Evolutionary conservation across 37 sponge, comb jelly and placozoan genomes (phyloP), one percentile per base, ranked within the genome.

Genomic region (Aplysina aerophoba): DNA sequence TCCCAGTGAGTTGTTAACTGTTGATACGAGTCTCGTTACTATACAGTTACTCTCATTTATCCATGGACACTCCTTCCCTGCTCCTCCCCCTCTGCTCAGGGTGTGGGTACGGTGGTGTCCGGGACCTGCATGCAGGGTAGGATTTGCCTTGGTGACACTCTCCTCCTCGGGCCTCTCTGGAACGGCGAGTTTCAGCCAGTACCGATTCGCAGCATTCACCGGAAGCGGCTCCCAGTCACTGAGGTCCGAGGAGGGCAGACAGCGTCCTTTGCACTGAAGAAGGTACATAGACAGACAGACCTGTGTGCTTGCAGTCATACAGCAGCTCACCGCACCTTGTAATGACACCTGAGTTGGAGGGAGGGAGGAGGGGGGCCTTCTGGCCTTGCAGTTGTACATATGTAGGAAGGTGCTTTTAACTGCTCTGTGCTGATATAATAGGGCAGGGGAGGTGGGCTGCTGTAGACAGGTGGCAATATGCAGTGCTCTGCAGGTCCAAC

Each of bases 191-290:
- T 98, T 87, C 56, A 92, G 16, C 93, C 96, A 24, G 88, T 96
- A 31, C 44, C 89, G 21, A 90, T 98, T 80, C 72, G 92, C 31
- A 89, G 95, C 59, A 94, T 98, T 41, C 99, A 98, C 58, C 84
- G 99, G 81, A 98, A 98, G 87, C 92, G 99, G 75, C 81, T 98
- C 21, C 96, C 99, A 0, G 99, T 98, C 40, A 81, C 77, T 74
- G 91, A 92, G 79, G 97, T 96, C 67, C 65, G 93, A 39, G 99
- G 97, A 27, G 96, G 99, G 0, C 99, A 98, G 77, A 96, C 99
- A 3, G 94, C 94, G 20, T 98, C 99, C 22, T 98, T 98, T 91
- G 99, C 99, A 1, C 90, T 98, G 78, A 98, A 95, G 88, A 98
- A 96, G 89, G 92, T 93, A 63, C 65, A 40, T 0, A 44, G 34